Conservation (phyloP, 2,888 invertebrate species). For the Dicyrtomina minuta region DNA sequence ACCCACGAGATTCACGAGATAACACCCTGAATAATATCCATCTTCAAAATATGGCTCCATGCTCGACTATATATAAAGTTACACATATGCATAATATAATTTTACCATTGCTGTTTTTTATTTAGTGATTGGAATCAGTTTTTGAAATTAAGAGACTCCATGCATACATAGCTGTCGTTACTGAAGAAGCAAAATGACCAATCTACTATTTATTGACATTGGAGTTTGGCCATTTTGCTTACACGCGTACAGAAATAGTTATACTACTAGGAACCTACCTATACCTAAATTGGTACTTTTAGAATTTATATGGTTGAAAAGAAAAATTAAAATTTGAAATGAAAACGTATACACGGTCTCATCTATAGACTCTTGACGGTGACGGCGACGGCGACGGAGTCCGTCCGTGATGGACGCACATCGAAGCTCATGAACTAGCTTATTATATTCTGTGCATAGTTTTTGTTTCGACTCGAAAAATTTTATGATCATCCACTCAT, state of each 20-base stretch:
- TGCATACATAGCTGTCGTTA: too few species aligned
- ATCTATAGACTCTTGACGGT: neutral
- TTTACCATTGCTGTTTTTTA: neutral
- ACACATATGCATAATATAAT: neutral
- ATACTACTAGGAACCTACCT: too few species aligned
- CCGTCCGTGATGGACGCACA: constrained; percentile 22
- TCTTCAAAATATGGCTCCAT: too few species aligned
- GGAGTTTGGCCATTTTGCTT: too few species aligned
- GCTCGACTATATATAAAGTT: neutral
- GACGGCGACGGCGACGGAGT: too few species aligned
- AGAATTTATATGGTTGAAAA: neutral
- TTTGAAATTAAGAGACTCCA: too few species aligned
- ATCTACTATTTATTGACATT: too few species aligned
- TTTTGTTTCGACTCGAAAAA: constrained; percentile 5
- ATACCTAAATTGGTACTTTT: neutral
- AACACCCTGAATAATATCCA: too few species aligned
- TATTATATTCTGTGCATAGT: neutral
- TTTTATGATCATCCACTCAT: constrained; percentile 23
- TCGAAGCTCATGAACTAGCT: constrained; percentile 22
- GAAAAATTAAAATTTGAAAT: neutral
- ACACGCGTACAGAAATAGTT: too few species aligned
- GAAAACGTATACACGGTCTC: neutral
- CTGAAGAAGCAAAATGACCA: too few species aligned
- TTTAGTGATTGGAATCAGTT: neutral
- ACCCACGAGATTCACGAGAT: too few species aligned